Base-by-base conservation (phyloP, 2,888 invertebrate species). In the Ennomos erosarius region DNA sequence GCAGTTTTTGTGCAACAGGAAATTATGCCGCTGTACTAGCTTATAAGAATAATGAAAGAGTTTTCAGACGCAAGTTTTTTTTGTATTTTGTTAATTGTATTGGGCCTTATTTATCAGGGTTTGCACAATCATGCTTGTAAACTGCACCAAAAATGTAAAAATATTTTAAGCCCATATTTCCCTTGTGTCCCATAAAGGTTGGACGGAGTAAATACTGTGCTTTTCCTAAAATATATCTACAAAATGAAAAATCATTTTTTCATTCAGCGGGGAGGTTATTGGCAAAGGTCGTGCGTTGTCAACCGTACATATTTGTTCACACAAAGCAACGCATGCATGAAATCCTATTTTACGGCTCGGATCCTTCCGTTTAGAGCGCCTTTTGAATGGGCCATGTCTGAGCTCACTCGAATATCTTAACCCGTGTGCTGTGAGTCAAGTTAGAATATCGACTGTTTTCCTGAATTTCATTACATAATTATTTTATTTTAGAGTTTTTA, bases 311-410 rank as follows among this genome's bases (percentile, higher is more conserved):
- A 88, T 90, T 89, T 88, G 89, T 89, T 90, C 90, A 90, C 89
- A 90, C 88, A 86, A 81, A 82, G 79, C 82, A 84, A 85, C 82
- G 88, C 87, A 90, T 88, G 90, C 91, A 86, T 92, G 90, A 91
- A 91, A 91, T 91, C 88, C 87, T 88, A 88, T 91, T 92, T 90
- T 87, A 90, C 90, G 90, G 87, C 85, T 88, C 88, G 89, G 83
- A 84, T 87, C 87, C 84, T 83, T 83, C 84, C 88, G 85, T 84
- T 88, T 85, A 87, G 87, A 88, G 83, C 85, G 83, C 84, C 87
- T 88, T 88, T 88, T 87, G 87, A 89, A 90, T 88, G 84, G 85
- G 78, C 80, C 81, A 77, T 82, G 79, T 84, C 83, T 86, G 80
- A 85, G 80, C 79, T 81, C 82, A 76, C 76, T 79, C 78, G 79